Evolutionary conservation across 2,113 vertebrate genomes (phyloP).

Genomic region (Dipodomys stephensi): DNA sequence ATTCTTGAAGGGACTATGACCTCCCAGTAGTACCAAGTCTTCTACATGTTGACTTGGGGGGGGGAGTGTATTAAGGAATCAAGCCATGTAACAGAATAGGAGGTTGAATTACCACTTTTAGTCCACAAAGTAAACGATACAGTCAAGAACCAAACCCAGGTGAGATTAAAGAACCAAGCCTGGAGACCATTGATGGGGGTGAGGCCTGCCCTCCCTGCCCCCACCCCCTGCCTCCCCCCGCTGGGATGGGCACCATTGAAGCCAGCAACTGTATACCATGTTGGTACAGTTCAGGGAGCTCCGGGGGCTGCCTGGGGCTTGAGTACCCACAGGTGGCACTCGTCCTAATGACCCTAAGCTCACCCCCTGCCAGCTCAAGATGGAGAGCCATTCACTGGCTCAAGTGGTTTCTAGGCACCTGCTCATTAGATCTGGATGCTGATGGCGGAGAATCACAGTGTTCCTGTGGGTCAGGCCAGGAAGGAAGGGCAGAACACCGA

Average conservation of each 20-base stretch:
- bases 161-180: background rate
- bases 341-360: background rate
- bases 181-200: accelerated
- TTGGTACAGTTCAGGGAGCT: background rate
- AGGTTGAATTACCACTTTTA: background rate
- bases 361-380: background rate
- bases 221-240: background rate
- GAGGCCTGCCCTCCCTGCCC: too few relatives aligned
- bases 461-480: background rate
- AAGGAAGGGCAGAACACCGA: background rate
- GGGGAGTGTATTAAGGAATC: background rate
- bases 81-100: background rate
- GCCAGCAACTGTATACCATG: background rate
- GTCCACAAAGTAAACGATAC: background rate
- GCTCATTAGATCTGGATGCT: background rate
- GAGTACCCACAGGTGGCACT: background rate
- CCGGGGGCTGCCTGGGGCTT: background rate
- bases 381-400: background rate
- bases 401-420: background rate
- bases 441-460: background rate
- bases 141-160: background rate
- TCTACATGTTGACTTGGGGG: background rate
- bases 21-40: background rate
- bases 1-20: too few relatives aligned
- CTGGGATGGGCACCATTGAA: accelerated